These are phyloP conservation scores for Gymnoscopelus microlampas DNA, from an alignment of 2,797 vertebrate genomes.

Conservation along the genomic window DNA sequence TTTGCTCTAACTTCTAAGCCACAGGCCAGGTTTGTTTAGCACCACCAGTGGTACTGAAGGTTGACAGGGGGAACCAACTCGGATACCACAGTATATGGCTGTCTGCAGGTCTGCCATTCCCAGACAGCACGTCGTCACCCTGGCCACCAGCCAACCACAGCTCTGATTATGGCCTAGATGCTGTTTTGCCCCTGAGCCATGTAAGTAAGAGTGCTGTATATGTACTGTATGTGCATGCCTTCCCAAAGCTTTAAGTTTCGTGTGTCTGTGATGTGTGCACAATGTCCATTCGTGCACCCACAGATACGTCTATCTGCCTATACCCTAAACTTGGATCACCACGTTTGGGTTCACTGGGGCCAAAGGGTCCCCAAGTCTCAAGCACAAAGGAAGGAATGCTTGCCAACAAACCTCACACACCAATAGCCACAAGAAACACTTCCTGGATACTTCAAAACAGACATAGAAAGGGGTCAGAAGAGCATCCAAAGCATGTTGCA, in stretches of 20 bases:
- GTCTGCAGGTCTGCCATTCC: conserved; percentile 50
- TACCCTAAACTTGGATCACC: conserved; percentile 41
- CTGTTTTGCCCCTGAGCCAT: conserved; percentile 15
- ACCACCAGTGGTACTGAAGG: conserved; percentile 33
- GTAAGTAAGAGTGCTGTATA: neutral
- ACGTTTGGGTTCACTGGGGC: conserved; percentile 28
- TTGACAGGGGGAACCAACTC: conserved; percentile 42
- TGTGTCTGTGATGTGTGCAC: neutral
- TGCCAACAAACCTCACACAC: conserved; percentile 23
- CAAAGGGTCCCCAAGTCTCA: conserved; percentile 46
- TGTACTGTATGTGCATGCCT: neutral
- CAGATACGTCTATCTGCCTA: conserved; percentile 17
- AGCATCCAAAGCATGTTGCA: conserved; percentile 25
- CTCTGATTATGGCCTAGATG: conserved; percentile 68
- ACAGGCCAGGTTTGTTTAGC: conserved; percentile 58
- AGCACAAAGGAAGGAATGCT: conserved; percentile 32
- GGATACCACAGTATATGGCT: conserved; percentile 38
- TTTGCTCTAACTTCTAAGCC: conserved; percentile 56
- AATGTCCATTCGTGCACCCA: neutral
- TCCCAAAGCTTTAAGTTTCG: neutral
- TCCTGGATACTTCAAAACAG: conserved; percentile 74
- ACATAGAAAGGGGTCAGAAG: conserved; percentile 53
- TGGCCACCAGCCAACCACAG: conserved; percentile 59
- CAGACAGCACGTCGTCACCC: conserved; percentile 56
- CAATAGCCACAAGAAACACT: conserved; percentile 48